Evolutionary conservation across 2,797 vertebrate genomes (phyloP).

Genomic region (Staurois parvus): DNA sequence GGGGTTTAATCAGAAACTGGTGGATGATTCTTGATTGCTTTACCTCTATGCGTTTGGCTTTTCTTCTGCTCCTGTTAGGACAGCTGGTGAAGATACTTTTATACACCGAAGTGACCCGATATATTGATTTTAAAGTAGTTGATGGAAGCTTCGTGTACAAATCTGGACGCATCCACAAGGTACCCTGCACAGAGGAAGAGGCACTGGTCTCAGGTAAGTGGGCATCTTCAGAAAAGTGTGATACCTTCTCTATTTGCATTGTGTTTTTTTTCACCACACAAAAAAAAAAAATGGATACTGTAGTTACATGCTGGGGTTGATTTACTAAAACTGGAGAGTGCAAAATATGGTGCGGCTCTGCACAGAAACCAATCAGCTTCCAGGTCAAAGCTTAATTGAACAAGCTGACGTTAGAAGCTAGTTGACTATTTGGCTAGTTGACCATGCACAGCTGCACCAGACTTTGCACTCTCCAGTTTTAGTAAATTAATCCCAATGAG

Average conservation of each 20-base stretch:
- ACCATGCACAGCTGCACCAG: too few relatives aligned
- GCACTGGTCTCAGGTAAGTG: conserved; percentile 89
- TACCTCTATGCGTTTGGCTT: not conserved
- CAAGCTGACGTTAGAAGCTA: too few relatives aligned
- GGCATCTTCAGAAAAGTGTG: not conserved
- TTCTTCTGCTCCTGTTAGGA: conserved; percentile 71
- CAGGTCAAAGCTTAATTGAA: too few relatives aligned
- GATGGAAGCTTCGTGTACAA: conserved; percentile 95
- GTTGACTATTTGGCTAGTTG: too few relatives aligned
- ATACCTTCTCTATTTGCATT: not conserved
- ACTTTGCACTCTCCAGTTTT: too few relatives aligned
- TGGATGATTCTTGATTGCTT: not conserved
- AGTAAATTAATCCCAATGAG: too few relatives aligned
- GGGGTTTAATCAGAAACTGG: not conserved
- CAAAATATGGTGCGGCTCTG: too few relatives aligned
- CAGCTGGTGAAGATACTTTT: conserved; percentile 94
- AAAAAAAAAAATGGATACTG: too few relatives aligned
- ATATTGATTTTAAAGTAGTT: conserved; percentile 92
- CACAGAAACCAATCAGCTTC: too few relatives aligned
- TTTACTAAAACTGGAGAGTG: too few relatives aligned
- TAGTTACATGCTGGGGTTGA: too few relatives aligned
- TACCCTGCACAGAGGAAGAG: conserved; percentile 91
- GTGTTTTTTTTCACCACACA: too few relatives aligned
- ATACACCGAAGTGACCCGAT: conserved; percentile 91
- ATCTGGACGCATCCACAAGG: conserved; percentile 92